phyloP scores from a whole-genome alignment of 1,140 invertebrate species.

The Atta texana region DNA sequence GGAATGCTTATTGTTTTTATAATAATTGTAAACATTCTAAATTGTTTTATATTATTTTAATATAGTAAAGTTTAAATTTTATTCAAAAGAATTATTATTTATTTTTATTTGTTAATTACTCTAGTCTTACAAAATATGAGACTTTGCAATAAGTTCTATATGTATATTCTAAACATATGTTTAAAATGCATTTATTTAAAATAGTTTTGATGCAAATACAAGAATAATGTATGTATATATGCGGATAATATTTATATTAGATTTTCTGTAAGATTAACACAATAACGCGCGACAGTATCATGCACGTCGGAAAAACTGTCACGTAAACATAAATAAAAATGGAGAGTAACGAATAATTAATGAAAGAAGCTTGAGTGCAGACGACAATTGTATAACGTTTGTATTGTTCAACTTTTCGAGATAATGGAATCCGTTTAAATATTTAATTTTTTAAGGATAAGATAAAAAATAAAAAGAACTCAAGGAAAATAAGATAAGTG shows the following conservation, averaged over 20 bases:
- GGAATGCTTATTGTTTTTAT: not conserved
- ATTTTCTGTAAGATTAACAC: not conserved
- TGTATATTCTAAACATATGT: not conserved
- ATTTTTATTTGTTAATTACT: constrained; percentile 5
- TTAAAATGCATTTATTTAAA: not conserved
- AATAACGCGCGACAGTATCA: not conserved
- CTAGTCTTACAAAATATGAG: not conserved
- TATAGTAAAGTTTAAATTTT: not conserved
- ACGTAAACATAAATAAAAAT: constrained; percentile 4
- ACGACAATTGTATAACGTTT: not conserved
- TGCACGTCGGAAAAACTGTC: not conserved
- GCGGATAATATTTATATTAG: not conserved
- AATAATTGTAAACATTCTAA: not conserved
- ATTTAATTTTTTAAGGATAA: not conserved
- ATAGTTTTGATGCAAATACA: not conserved
- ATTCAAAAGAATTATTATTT: not conserved
- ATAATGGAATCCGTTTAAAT: not conserved
- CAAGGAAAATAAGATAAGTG: not conserved
- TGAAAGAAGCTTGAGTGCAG: not conserved
- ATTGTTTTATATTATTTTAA: not conserved
- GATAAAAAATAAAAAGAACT: not conserved
- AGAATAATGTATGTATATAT: not conserved
- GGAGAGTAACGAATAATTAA: not conserved
- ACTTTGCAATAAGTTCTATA: not conserved
- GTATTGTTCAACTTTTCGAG: not conserved